phyloP scores from a whole-genome alignment of 1,140 invertebrate species.

The Heliconius himera region DNA sequence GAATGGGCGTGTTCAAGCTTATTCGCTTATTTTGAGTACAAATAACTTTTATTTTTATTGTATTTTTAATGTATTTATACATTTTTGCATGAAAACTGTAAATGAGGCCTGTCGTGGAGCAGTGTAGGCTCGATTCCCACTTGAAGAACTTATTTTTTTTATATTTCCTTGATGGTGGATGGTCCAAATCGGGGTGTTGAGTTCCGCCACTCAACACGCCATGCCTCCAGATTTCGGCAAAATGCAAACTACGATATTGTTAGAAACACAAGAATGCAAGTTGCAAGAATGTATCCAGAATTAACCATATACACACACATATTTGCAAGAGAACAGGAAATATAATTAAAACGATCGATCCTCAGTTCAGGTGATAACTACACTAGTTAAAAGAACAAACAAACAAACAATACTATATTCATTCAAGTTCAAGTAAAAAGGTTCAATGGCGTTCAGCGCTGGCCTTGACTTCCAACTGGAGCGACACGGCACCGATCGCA shows the following conservation, averaged over 20 bases:
- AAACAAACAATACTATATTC: not conserved
- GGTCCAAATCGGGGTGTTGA: too few relatives aligned
- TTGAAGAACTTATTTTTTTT: too few relatives aligned
- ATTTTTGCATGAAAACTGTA: not conserved
- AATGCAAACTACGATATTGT: too few relatives aligned
- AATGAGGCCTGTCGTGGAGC: too few relatives aligned
- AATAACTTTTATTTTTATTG: not conserved
- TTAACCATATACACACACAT: too few relatives aligned
- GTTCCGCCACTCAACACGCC: too few relatives aligned
- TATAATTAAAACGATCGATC: not conserved
- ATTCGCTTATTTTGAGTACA: not conserved
- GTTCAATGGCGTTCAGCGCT: conserved; percentile 17
- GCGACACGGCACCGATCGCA: conserved; percentile 31
- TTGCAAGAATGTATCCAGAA: too few relatives aligned
- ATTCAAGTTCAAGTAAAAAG: conserved; percentile 25
- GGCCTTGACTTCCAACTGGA: conserved; percentile 37
- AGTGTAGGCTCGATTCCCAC: too few relatives aligned
- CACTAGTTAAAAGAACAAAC: not conserved
- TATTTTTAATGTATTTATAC: too few relatives aligned
- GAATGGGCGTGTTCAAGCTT: not conserved
- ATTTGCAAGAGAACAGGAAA: not conserved
- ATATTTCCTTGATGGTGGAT: too few relatives aligned
- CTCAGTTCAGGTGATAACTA: not conserved
- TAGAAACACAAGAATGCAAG: too few relatives aligned
- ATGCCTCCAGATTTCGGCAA: too few relatives aligned